phyloP scores from a whole-genome alignment of 2,797 vertebrate species.

The Crenuchus spilurus region DNA sequence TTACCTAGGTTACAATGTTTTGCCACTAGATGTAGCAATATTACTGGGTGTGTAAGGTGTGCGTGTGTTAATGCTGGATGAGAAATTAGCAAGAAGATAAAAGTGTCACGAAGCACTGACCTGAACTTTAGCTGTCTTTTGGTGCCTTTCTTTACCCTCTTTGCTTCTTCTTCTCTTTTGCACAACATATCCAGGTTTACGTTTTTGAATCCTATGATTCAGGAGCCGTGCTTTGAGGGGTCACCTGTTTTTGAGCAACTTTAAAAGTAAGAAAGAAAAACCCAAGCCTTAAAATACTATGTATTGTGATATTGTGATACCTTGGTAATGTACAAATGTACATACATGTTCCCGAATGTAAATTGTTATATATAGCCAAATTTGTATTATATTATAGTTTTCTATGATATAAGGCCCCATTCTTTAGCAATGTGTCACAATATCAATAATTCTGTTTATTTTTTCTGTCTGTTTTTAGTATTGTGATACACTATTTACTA shows the following conservation, averaged over 20 bases:
- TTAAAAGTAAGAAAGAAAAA: constrained; percentile 62
- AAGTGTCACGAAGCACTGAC: constrained; percentile 77
- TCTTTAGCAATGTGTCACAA: constrained; percentile 70
- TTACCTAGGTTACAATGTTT: constrained; percentile 56
- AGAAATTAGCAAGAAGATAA: constrained; percentile 70
- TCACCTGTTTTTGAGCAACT: constrained; percentile 55
- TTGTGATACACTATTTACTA: constrained; percentile 84
- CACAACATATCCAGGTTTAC: constrained; percentile 77
- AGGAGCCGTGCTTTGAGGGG: constrained; percentile 72
- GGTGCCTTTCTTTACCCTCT: constrained; percentile 30
- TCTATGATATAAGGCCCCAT: constrained; percentile 72
- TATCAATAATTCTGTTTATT: constrained; percentile 66
- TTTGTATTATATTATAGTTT: constrained; percentile 73
- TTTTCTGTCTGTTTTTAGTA: constrained; percentile 59
- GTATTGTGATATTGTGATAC: constrained; percentile 76
- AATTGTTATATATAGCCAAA: constrained; percentile 77
- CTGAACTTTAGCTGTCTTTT: constrained; percentile 69
- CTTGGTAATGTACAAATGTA: constrained; percentile 79
- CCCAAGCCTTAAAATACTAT: constrained; percentile 85
- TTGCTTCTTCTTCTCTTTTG: constrained; percentile 71
- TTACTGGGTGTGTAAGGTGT: constrained; percentile 42
- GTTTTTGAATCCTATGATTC: constrained; percentile 71
- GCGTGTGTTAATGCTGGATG: constrained; percentile 50
- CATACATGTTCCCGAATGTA: constrained; percentile 82
- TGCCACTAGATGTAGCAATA: constrained; percentile 78